Conservation (phyloP, 2,888 invertebrate species). For the Cephus pulcher region DNA sequence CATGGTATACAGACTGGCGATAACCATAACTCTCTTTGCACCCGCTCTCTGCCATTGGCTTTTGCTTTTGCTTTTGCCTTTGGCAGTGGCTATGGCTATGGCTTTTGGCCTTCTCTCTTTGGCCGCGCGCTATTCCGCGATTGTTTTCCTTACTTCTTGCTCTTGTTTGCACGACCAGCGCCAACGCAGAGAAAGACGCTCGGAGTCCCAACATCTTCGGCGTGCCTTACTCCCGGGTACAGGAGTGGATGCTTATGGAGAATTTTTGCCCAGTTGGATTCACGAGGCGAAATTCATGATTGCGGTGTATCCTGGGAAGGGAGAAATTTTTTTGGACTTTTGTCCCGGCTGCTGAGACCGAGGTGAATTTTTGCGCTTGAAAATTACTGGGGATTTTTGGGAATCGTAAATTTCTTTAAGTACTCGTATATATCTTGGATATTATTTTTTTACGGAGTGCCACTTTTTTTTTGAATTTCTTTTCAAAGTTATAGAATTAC, state of each 20-base stretch:
- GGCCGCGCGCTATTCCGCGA: slow-evolving; percentile 42
- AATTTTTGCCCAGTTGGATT: slow-evolving; percentile 30
- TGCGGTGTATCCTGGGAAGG: slow-evolving; percentile 33
- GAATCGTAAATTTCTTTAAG: slow-evolving; percentile 38
- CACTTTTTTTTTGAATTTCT: too few relatives aligned
- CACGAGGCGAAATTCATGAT: slow-evolving; percentile 51
- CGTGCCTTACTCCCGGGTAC: background rate
- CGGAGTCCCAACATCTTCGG: slow-evolving; percentile 7
- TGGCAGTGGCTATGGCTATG: background rate
- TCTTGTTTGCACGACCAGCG: slow-evolving; percentile 29
- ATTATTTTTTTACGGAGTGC: slow-evolving; percentile 15
- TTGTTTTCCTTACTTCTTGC: slow-evolving; percentile 41
- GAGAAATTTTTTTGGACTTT: too few relatives aligned
- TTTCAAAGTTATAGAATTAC: too few relatives aligned
- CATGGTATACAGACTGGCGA: slow-evolving; percentile 50
- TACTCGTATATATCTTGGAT: slow-evolving; percentile 31
- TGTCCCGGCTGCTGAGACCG: background rate
- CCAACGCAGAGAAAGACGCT: background rate
- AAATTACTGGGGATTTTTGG: slow-evolving; percentile 24
- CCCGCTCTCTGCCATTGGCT: slow-evolving; percentile 36
- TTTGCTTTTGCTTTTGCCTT: slow-evolving; percentile 20
- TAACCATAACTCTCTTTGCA: slow-evolving; percentile 59
- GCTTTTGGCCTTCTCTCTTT: slow-evolving; percentile 17
- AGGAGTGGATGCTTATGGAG: background rate
- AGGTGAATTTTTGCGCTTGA: background rate